Percentiles rank a stretch among this genome's conserved stretches.
Evolutionary conservation across 2,113 vertebrate genomes (phyloP).

Genomic region (Dasypus novemcinctus): DNA sequence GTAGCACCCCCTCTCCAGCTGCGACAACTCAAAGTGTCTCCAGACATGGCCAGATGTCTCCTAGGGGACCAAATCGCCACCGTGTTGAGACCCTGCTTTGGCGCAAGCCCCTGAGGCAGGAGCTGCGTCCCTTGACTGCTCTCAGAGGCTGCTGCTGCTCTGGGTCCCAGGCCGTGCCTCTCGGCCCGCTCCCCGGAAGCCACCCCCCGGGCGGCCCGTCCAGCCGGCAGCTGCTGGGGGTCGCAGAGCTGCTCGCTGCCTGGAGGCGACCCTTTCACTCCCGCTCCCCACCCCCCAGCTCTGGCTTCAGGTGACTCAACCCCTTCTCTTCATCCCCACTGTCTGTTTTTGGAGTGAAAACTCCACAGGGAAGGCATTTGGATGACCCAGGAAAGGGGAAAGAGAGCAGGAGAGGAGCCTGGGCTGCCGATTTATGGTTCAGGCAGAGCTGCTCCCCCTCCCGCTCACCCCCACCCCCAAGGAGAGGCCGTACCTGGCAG

Average conservation of each 20-base stretch:
- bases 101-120: background rate
- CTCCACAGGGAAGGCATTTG: background rate
- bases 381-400: background rate
- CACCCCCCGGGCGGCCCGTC: background rate
- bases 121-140: background rate
- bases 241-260: background rate
- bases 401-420: background rate
- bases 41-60: background rate
- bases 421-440: background rate
- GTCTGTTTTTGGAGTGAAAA: background rate
- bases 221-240: background rate
- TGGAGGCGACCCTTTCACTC: background rate
- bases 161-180: background rate
- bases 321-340: no score
- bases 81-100: background rate
- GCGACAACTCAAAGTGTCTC: background rate
- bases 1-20: background rate
- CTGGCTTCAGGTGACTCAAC: background rate
- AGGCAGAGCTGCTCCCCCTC: background rate
- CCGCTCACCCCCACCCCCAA: background rate
- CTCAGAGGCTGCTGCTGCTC: background rate
- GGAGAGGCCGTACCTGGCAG: background rate
- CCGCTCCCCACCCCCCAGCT: background rate
- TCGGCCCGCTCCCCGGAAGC: background rate
- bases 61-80: background rate